phyloP scores from a whole-genome alignment of 2,797 vertebrate genomes.

The Helicolenus hilgendorfi region DNA sequence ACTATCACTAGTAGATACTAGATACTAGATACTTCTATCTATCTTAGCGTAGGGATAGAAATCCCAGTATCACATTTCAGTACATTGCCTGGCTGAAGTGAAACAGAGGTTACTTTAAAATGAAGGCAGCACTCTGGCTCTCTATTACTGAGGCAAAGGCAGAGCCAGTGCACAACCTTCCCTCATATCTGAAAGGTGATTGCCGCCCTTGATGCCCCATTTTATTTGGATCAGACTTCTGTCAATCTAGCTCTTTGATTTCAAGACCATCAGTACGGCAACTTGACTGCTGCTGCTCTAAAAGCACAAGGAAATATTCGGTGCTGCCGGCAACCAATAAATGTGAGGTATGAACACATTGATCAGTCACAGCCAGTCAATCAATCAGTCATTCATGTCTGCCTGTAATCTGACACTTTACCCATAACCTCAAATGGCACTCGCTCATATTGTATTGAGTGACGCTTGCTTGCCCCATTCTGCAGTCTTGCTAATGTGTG shows the following conservation, averaged over 20 bases:
- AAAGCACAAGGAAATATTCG: constrained; percentile 20
- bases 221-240: constrained; percentile 30
- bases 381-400: constrained; percentile 29
- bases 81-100: not conserved
- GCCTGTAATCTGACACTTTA: constrained; percentile 49
- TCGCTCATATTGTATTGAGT: constrained; percentile 26
- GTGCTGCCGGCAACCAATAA: constrained; percentile 32
- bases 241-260: constrained; percentile 47
- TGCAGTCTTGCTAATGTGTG: constrained; percentile 18
- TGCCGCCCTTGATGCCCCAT: not conserved
- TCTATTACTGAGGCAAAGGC: not conserved
- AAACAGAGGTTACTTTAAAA: not conserved
- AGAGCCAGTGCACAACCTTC: not conserved
- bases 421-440: constrained; percentile 39
- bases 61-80: not conserved
- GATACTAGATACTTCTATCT: not conserved
- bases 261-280: constrained; percentile 13
- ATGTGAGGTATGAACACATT: constrained; percentile 29
- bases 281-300: constrained; percentile 23
- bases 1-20: not conserved
- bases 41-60: not conserved
- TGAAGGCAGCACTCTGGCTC: not conserved
- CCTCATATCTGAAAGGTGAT: constrained; percentile 10
- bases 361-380: constrained; percentile 48
- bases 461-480: constrained; percentile 6